phyloP scores from a whole-genome alignment of 2,797 vertebrate species.

The Parotocinclus haroldoi region DNA sequence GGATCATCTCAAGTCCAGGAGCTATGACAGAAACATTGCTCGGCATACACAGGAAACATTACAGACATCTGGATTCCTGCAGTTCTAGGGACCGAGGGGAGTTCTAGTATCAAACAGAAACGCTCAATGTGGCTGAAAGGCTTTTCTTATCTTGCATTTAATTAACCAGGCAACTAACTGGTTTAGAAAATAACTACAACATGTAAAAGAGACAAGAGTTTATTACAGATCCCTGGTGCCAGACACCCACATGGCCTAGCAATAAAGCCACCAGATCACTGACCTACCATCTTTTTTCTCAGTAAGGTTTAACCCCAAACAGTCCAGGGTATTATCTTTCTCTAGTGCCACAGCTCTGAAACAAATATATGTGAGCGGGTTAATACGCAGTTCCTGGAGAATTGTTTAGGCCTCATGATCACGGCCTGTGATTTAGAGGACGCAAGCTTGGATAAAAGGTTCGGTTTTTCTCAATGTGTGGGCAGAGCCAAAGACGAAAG shows the following conservation, averaged over 20 bases:
- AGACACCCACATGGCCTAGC: not conserved
- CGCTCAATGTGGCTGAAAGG: no score
- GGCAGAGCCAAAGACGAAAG: conserved; percentile 9
- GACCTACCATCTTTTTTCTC: not conserved
- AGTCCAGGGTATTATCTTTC: not conserved
- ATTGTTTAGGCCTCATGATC: conserved; percentile 20
- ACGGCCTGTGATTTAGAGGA: conserved; percentile 31
- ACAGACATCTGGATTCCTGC: not conserved
- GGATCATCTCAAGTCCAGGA: not conserved
- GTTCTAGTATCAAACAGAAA: no score
- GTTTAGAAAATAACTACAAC: no score
- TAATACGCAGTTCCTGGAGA: conserved; percentile 22
- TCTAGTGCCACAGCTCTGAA: conserved; percentile 9
- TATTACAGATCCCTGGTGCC: not conserved
- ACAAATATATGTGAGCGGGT: not conserved
- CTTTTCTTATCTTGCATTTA: no score
- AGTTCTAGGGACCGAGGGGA: not conserved
- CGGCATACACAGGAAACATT: no score
- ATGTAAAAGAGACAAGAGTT: not conserved
- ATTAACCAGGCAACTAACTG: no score
- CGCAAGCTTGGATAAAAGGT: conserved; percentile 42
- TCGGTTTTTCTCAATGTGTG: conserved; percentile 32
- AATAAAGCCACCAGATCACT: not conserved
- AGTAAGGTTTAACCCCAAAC: not conserved
- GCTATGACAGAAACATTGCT: not conserved